Base-by-base conservation (phyloP, 2,888 invertebrate species). In the Nycteola revayana region DNA sequence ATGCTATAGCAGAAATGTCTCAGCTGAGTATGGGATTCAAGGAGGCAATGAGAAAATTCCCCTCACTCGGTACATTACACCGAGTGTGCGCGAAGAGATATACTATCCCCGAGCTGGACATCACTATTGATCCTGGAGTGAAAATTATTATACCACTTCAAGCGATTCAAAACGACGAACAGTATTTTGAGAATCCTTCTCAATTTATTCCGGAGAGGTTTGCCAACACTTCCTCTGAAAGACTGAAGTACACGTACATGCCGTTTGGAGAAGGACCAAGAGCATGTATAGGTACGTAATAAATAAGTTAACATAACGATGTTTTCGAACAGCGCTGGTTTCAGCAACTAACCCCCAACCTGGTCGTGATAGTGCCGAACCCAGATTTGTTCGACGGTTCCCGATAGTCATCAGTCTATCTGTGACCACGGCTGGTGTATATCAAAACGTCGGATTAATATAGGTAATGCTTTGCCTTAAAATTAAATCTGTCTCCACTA, bases 231-330 rank as follows among this genome's bases (percentile, higher is more conserved):
- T 49, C 51, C 10, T 25, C 32, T 1, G 49, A 45, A 1, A 43
- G 49, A 4, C 49, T 59, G 5, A 71, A 65, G 20, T 75, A 59
- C 35, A 39, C 64, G 0, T 82, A 74, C 30, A 10, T 81, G 29
- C 80, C 82, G 0, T 81, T 81, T 37, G 82, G 82, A 10, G 65
- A 63, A 28, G 82, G 82, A 23, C 74, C 80, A 1, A 61, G 82
- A 32, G 63, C 64, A 24, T 82, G 82, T 32, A 66, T 79, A 11
- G 82, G 82, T 82, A 34, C 65, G 70, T 21, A n/a, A n/a, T n/a
- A n/a, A n/a, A n/a, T n/a, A n/a, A n/a, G n/a, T n/a, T n/a, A n/a
- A n/a, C n/a, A n/a, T n/a, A n/a, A n/a, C n/a, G n/a, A n/a, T n/a
- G n/a, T n/a, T n/a, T n/a, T n/a, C n/a, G n/a, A n/a, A n/a, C n/a